Conservation (phyloP, 1,140 invertebrate genomes). For the Paraescarpia echinospica region DNA sequence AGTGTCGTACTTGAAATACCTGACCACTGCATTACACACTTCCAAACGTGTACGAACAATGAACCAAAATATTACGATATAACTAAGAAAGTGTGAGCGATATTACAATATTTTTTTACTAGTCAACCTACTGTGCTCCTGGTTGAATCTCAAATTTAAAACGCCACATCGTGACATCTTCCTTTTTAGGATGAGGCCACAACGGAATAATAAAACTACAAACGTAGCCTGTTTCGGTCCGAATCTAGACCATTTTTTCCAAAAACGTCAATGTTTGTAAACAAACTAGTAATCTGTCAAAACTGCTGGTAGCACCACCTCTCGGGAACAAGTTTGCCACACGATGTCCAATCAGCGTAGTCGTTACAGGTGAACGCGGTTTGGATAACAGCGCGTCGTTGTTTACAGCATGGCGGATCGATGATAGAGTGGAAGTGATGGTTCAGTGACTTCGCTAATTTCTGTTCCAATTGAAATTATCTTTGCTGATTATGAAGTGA, state of each 20-base stretch:
- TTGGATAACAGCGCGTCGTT: background rate
- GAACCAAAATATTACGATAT: background rate
- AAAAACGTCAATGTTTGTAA: background rate
- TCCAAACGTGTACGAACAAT: background rate
- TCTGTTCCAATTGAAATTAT: background rate
- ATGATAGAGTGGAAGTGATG: background rate
- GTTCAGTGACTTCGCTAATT: slow-evolving; percentile 1
- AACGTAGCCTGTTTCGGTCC: background rate
- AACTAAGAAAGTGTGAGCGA: background rate
- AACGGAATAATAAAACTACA: background rate
- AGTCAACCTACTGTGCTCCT: background rate
- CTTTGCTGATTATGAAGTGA: background rate
- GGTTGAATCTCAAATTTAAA: background rate
- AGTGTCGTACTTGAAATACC: no score
- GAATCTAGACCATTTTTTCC: background rate
- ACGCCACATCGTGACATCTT: background rate
- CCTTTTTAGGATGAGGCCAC: background rate
- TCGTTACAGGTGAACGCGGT: background rate
- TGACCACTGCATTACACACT: background rate
- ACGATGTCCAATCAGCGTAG: background rate
- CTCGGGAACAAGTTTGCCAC: background rate
- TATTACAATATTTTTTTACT: background rate
- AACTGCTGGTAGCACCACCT: background rate
- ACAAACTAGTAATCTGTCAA: background rate
- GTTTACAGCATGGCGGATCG: background rate